These are phyloP conservation scores for Choloepus didactylus DNA, from an alignment of 2,797 vertebrate species.

Conservation along the genomic window DNA sequence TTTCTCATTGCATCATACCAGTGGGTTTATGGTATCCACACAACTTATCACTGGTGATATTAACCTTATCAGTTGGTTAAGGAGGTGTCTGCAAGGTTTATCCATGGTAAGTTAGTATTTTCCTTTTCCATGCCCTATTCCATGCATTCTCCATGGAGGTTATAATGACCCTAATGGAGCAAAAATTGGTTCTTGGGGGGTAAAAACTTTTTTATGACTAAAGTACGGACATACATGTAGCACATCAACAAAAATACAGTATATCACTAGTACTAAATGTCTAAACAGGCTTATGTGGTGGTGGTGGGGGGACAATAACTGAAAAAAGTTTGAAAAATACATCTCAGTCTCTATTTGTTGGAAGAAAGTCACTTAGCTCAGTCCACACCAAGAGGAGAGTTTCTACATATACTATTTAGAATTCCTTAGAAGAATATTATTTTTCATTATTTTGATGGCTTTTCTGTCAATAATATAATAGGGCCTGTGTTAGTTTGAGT, in stretches of 20 bases:
- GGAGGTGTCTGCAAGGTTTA: background rate
- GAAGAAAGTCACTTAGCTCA: conserved; percentile 32
- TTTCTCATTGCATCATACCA: background rate
- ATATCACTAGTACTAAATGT: background rate
- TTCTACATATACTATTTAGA: background rate
- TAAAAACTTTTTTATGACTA: background rate
- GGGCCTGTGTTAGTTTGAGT: background rate
- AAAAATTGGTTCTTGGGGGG: background rate
- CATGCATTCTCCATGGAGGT: background rate
- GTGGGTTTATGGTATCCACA: background rate
- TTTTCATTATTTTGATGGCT: background rate
- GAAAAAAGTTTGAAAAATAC: background rate
- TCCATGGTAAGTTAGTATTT: background rate
- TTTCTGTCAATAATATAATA: conserved; percentile 2
- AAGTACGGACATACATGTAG: background rate
- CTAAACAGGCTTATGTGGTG: background rate
- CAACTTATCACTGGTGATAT: background rate
- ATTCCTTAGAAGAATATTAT: conserved; percentile 18
- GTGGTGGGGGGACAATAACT: background rate
- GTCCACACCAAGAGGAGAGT: background rate
- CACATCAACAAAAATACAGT: background rate
- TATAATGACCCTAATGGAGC: background rate
- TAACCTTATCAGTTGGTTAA: conserved; percentile 10
- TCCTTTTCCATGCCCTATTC: background rate
- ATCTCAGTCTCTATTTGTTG: background rate